Conservation (phyloP, 2,888 invertebrate species). For the Willowsia nigromaculata region DNA sequence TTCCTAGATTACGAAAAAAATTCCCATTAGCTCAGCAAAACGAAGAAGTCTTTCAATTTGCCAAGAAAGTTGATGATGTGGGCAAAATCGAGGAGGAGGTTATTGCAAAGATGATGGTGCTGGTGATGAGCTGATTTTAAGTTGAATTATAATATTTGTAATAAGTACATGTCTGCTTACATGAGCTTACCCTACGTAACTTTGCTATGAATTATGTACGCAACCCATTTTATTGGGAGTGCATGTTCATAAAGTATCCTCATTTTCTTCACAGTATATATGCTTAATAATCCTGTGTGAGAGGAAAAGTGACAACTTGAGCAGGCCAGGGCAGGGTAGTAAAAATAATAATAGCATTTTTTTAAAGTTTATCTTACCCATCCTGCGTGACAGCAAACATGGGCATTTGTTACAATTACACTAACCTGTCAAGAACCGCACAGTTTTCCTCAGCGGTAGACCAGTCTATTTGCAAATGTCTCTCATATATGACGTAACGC, state of each 20-base stretch:
- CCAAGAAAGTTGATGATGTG: background rate
- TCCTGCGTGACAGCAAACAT: constrained; percentile 64
- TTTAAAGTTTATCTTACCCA: constrained; percentile 51
- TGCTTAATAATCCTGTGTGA: constrained; percentile 45
- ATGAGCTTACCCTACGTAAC: too few relatives aligned
- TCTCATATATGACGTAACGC: constrained; percentile 27
- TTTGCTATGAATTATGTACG: constrained; percentile 25
- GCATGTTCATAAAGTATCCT: constrained; percentile 56
- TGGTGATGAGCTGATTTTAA: constrained; percentile 21
- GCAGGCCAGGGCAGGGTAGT: constrained; percentile 62
- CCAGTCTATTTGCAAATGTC: background rate
- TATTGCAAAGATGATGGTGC: background rate
- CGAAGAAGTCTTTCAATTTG: background rate
- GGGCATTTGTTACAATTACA: constrained; percentile 66
- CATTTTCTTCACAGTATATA: constrained; percentile 27
- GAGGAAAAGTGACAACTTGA: constrained; percentile 65
- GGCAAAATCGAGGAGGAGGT: constrained; percentile 5
- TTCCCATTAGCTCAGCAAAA: background rate
- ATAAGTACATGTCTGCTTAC: background rate
- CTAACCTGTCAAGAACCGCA: constrained; percentile 61
- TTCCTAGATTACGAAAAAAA: constrained; percentile 46
- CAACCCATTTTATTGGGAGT: constrained; percentile 34
- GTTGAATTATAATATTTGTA: constrained; percentile 14
- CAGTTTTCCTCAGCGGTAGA: constrained; percentile 36
- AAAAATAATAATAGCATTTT: constrained; percentile 60